Evolutionary conservation across 2,797 vertebrate species (phyloP), one percentile per base, ranked within the genome.

Genomic region (Heterohyrax brucei): DNA sequence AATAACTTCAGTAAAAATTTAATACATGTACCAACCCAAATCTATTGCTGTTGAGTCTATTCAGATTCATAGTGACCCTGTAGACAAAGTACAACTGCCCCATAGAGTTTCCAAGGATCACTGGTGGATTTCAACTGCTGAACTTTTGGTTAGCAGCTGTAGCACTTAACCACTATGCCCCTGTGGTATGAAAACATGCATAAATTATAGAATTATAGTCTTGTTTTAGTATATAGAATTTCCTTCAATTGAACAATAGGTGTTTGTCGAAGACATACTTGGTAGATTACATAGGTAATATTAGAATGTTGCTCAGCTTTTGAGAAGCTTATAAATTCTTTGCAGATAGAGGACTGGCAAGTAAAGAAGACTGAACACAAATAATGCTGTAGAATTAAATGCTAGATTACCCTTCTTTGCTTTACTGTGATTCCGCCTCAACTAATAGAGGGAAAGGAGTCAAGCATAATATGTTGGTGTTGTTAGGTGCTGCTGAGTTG

Each of bases 171-270:
- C 39, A 39, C 3, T 39, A 39, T 39, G 39, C 39, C 39, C 39
- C 39, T 39, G 3, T 39, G 39, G 13, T 22, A 39, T 62, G 19
- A 10, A 92, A 21, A 48, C 70, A 22, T 50, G 13, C 2, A 56
- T 3, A 62, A 26, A 80, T 82, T 73, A 4, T 7, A 89, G 12
- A 77, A 19, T 68, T 70, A 10, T 6, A 30, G 50, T 88, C 59
- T 68, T 82, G 39, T 75, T 87, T 95, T 91, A 44, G 39, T 79
- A 56, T 79, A 56, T 86, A 59, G n/a, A 50, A 76, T 94, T 88
- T 4, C 26, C 88, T 93, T 92, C 8, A 44, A 3, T 10, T 85
- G 61, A 75, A 39, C 2, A 30, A 2, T 13, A 22, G 24, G 5
- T 48, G 21, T 78, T 79, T 44, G 56, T 8, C 87, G 79, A 78